These are phyloP conservation scores for Coreoperca whiteheadi DNA, from an alignment of 2,113 vertebrate genomes.

Conservation along the genomic window DNA sequence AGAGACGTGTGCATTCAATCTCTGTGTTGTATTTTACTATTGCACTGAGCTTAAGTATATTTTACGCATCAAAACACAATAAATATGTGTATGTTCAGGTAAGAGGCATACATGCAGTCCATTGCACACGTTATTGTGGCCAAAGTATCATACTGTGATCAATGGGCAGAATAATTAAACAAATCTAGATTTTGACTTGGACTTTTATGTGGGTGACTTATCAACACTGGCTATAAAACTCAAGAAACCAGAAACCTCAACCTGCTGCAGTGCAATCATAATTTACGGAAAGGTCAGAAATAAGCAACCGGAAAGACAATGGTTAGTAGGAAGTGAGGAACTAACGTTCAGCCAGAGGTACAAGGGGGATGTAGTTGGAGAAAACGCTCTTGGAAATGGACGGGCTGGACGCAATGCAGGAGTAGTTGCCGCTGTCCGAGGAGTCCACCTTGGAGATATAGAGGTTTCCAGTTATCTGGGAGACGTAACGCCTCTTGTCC, in stretches of 20 bases:
- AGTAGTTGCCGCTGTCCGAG: conserved; percentile 95
- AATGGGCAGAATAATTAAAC: conserved; percentile 11
- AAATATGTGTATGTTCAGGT: background rate
- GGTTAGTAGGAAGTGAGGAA: conserved; percentile 46
- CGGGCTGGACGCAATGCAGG: conserved; percentile 94
- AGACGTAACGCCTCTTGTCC: conserved; percentile 94
- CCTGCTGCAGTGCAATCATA: background rate
- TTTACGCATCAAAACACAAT: background rate
- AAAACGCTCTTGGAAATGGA: conserved; percentile 98
- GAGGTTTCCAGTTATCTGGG: conserved; percentile 95
- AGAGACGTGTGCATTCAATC: background rate
- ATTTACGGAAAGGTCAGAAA: conserved; percentile 6
- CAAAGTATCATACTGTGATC: background rate
- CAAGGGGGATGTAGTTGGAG: conserved; percentile 96
- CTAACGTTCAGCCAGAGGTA: conserved; percentile 92
- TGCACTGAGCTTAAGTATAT: background rate
- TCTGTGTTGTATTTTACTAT: background rate
- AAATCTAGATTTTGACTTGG: background rate
- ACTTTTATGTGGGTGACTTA: background rate
- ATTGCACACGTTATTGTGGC: background rate
- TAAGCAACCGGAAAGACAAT: background rate
- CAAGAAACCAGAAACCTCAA: background rate
- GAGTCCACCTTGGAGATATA: conserved; percentile 96
- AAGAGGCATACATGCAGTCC: background rate
- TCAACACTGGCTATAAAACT: background rate